Evolutionary conservation across 2,888 invertebrate genomes (phyloP).

Genomic region (Drosophila parthenogenetica): DNA sequence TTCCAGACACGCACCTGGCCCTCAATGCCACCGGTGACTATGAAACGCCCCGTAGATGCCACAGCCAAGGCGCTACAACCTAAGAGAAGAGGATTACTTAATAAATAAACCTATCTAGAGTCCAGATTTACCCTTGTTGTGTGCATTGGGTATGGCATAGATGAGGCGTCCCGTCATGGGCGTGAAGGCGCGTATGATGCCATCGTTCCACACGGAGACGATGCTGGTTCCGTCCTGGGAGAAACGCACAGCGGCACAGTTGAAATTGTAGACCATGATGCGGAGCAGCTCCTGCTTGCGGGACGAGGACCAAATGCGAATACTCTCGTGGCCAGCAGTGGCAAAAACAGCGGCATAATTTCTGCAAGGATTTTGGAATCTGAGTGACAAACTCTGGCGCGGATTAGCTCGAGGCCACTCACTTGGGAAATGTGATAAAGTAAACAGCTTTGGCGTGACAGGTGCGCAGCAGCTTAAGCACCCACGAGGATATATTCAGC

Average conservation of each 20-base stretch:
- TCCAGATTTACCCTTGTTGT: slow-evolving; percentile 90
- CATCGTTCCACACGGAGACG: slow-evolving; percentile 94
- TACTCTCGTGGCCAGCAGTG: slow-evolving; percentile 93
- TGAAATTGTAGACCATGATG: slow-evolving; percentile 94
- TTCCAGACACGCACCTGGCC: slow-evolving; percentile 96
- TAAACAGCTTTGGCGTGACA: slow-evolving; percentile 93
- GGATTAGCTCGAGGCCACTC: slow-evolving; percentile 84
- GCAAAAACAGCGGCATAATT: slow-evolving; percentile 94
- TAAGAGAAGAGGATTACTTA: slow-evolving; percentile 28
- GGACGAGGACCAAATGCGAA: slow-evolving; percentile 93
- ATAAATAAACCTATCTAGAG: too few relatives aligned
- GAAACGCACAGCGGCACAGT: slow-evolving; percentile 92
- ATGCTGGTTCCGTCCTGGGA: slow-evolving; percentile 92
- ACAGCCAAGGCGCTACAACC: slow-evolving; percentile 90
- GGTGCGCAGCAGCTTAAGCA: slow-evolving; percentile 90
- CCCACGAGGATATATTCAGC: slow-evolving; percentile 89
- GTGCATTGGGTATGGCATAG: slow-evolving; percentile 94
- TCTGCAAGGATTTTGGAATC: too few relatives aligned
- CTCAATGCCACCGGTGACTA: slow-evolving; percentile 96
- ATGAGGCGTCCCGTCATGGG: slow-evolving; percentile 92
- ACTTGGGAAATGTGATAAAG: slow-evolving; percentile 93
- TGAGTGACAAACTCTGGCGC: too few relatives aligned
- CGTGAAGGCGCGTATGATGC: slow-evolving; percentile 92
- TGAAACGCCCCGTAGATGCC: slow-evolving; percentile 88
- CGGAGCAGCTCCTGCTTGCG: slow-evolving; percentile 92